Percentiles rank a stretch among this genome's conserved stretches.
Evolutionary conservation across 92 coral and sea anemone genomes (phyloP).

Genomic region (Scolanthus callimorphus): DNA sequence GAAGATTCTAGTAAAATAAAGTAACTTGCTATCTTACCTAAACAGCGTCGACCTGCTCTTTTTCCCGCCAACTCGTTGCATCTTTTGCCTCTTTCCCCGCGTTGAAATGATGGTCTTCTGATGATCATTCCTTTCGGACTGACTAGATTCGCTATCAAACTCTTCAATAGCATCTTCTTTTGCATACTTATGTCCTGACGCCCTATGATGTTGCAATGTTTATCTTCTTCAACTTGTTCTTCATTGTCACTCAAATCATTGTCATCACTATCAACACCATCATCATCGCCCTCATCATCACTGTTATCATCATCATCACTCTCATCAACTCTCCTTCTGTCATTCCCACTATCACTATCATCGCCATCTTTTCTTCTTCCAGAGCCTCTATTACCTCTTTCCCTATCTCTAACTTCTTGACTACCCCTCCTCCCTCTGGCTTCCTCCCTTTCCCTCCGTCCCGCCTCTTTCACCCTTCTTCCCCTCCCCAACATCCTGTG

Average conservation of each 20-base stretch:
- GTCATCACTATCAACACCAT: conserved; percentile 2
- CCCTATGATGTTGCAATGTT: too few relatives aligned
- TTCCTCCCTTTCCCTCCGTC: neutral
- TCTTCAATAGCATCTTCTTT: too few relatives aligned
- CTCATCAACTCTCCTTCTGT: neutral
- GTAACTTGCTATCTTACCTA: too few relatives aligned
- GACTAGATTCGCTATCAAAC: too few relatives aligned
- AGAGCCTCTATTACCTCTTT: neutral
- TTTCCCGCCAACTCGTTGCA: neutral
- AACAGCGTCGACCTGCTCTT: too few relatives aligned
- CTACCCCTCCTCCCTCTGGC: neutral
- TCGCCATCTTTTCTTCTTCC: neutral
- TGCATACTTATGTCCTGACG: too few relatives aligned
- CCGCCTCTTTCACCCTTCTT: neutral
- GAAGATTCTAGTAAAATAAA: too few relatives aligned
- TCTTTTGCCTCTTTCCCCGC: conserved; percentile 2
- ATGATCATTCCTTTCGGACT: too few relatives aligned
- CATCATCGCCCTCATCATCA: neutral
- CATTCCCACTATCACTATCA: neutral
- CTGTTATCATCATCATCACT: conserved; percentile 6
- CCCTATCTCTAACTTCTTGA: neutral
- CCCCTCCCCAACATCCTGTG: neutral
- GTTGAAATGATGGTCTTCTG: too few relatives aligned
- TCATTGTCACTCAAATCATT: conserved; percentile 1
- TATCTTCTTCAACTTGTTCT: too few relatives aligned